phyloP scores from a whole-genome alignment of 2,797 vertebrate genomes.

The Eidolon dupreanum region DNA sequence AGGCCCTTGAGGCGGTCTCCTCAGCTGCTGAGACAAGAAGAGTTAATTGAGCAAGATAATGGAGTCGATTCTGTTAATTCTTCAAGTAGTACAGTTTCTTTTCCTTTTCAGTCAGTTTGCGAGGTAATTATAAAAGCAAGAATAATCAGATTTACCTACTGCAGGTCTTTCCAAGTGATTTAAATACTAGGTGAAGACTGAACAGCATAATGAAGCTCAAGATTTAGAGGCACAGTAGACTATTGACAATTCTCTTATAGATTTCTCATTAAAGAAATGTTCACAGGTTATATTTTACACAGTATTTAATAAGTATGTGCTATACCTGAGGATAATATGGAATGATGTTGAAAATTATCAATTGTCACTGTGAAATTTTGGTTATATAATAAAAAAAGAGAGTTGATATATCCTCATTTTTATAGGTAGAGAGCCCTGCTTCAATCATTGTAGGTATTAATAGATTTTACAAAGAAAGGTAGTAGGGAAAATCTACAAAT shows the following conservation, averaged over 20 bases:
- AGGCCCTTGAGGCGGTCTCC: slow-evolving; percentile 46
- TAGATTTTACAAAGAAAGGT: not conserved
- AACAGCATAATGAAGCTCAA: not conserved
- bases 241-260: slow-evolving; percentile 4
- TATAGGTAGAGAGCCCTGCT: not conserved
- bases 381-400: not conserved
- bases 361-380: slow-evolving; percentile 3
- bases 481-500: not conserved
- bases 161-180: slow-evolving; percentile 35
- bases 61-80: slow-evolving; percentile 76
- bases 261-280: not conserved
- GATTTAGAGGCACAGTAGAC: not conserved
- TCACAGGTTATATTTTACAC: slow-evolving; percentile 18
- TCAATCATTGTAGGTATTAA: not conserved
- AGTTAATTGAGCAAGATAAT: slow-evolving; percentile 79
- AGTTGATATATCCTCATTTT: not conserved
- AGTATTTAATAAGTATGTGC: not conserved
- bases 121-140: slow-evolving; percentile 64
- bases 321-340: not conserved
- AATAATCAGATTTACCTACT: slow-evolving; percentile 61
- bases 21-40: slow-evolving; percentile 57
- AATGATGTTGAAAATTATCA: not conserved
- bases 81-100: slow-evolving; percentile 69
- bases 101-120: slow-evolving; percentile 56
- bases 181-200: not conserved